Base-by-base conservation (phyloP, 2,797 vertebrate genomes). In the Hapalemur alaotrensis region DNA sequence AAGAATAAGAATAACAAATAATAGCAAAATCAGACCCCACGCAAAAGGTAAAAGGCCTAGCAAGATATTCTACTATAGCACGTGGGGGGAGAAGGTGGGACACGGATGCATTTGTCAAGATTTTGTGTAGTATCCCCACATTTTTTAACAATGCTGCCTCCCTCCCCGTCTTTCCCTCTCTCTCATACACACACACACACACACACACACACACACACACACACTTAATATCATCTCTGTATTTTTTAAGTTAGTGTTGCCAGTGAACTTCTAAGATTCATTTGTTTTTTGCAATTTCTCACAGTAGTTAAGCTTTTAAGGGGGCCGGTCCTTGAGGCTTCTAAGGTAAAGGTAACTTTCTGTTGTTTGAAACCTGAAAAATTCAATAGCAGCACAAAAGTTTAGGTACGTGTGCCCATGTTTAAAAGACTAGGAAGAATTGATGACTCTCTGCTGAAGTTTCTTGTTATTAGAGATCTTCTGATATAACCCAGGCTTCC, bases 231-330 rank as follows among this genome's bases (percentile, higher is more conserved):
- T 30, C 28, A 93, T 30, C 23, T 96, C 80, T 89, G 9, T 48
- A 38, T 86, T 83, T 76, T 76, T 73, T 48, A 76, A 83, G 30
- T 75, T 79, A 80, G 0, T 88, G 7, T 65, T 81, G 54, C 38
- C 32, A 88, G 32, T 93, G 93, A 93, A 72, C 95, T 81, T 96
- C 63, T 57, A 95, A 88, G 41, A 79, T 92, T 85, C 46, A 90
- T 61, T 52, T 67, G 17, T 75, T 76, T 91, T 96, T 41, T 88
- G 69, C 46, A 73, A 52, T 91, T 79, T 89, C 46, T 84, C 76
- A 72, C 20, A 80, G 41, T 52, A 76, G 59, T 73, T 93, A 81
- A 78, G 18, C 38, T 85, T 90, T 28, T 46, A 43, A 20, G 7
- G 52, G 48, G 15, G 15, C 14, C 1, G 32, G n/a, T 22, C n/a